Evolutionary conservation across 2,797 vertebrate genomes (phyloP).

Genomic region (Oophaga sylvatica): DNA sequence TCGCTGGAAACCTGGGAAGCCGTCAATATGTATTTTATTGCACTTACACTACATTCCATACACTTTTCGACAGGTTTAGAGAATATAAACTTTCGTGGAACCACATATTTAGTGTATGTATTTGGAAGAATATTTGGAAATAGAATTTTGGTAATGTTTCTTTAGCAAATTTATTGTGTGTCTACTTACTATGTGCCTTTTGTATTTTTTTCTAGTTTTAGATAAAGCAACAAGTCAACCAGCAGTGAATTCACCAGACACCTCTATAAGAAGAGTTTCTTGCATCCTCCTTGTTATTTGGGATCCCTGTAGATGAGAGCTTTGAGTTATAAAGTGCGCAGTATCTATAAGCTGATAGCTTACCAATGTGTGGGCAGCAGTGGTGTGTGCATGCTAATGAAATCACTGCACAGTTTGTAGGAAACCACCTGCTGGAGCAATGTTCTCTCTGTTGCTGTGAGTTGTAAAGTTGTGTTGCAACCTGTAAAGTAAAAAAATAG

Average conservation of each 20-base stretch:
- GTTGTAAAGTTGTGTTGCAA: constrained; percentile 15
- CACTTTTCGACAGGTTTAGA: too few species aligned
- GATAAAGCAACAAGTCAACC: constrained; percentile 10
- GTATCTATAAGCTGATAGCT: constrained; percentile 53
- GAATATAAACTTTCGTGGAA: too few species aligned
- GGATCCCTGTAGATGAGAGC: constrained; percentile 32
- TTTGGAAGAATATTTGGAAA: too few species aligned
- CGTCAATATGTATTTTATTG: too few species aligned
- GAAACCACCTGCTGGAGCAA: constrained; percentile 44
- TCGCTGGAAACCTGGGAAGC: too few species aligned
- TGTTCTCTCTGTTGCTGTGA: constrained; percentile 36
- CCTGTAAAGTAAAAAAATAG: constrained; percentile 17
- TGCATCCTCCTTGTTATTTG: constrained; percentile 39
- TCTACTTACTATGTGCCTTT: not conserved
- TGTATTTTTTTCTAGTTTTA: constrained; percentile 1
- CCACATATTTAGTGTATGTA: too few species aligned
- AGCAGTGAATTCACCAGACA: not conserved
- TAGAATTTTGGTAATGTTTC: not conserved
- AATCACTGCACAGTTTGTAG: constrained; percentile 35
- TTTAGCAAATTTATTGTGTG: not conserved
- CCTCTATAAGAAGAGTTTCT: constrained; percentile 16
- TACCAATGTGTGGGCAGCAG: constrained; percentile 31
- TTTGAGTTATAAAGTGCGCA: constrained; percentile 42
- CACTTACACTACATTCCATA: too few species aligned
- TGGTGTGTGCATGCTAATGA: constrained; percentile 45